Conservation (phyloP, 1,140 invertebrate genomes). For the Armadillidium nasatum region DNA sequence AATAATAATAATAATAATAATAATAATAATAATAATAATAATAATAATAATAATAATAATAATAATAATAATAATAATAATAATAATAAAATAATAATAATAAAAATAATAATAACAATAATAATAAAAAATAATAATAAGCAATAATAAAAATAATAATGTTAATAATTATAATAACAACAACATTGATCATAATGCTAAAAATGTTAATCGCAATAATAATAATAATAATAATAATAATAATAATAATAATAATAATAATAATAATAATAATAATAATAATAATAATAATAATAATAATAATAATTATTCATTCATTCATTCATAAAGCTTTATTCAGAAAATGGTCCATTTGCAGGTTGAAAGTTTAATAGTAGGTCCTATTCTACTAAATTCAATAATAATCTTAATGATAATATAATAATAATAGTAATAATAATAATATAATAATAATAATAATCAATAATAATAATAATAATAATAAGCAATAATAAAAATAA, state of each 20-base stretch:
- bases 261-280: constrained; percentile 15
- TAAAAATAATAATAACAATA: neutral
- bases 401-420: too few species aligned
- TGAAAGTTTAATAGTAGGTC: too few species aligned
- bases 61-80: constrained; percentile 13
- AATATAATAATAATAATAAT: constrained; percentile 15
- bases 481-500: neutral
- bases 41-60: constrained; percentile 9
- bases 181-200: too few species aligned
- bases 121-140: too few species aligned
- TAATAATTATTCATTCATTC: too few species aligned
- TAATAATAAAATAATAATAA: constrained; percentile 12
- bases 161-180: too few species aligned
- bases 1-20: constrained; percentile 15
- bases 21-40: constrained; percentile 15
- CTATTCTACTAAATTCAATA: too few species aligned
- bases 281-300: constrained; percentile 15
- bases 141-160: too few species aligned
- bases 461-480: constrained; percentile 15
- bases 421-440: neutral
- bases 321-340: too few species aligned
- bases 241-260: neutral
- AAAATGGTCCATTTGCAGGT: too few species aligned
- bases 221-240: too few species aligned
- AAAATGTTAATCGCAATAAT: too few species aligned